A percentile compares a stretch with the other conserved stretches of the same genome.
phyloP scores from a whole-genome alignment of 1,140 invertebrate species.

The Drosophila gunungcola region DNA sequence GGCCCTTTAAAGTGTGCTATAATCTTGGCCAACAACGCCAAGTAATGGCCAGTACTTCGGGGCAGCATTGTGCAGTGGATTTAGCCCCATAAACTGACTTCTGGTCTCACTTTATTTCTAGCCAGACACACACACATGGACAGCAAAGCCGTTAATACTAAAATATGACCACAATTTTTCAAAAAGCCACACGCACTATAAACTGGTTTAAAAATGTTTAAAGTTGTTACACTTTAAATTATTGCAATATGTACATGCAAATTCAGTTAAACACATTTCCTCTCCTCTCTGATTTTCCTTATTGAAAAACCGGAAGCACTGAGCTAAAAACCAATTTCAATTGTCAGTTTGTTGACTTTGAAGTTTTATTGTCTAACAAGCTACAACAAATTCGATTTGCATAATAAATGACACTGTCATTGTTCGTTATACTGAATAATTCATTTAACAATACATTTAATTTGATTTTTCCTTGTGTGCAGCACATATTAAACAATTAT shows the following conservation, averaged over 20 bases:
- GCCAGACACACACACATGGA: constrained; percentile 22
- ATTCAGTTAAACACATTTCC: background rate
- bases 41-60: constrained; percentile 56
- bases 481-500: constrained; percentile 28
- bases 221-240: background rate
- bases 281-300: background rate
- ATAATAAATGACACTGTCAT: constrained; percentile 58
- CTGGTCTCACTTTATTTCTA: constrained; percentile 14
- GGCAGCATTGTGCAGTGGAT: constrained; percentile 40
- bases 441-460: constrained; percentile 32
- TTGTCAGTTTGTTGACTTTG: constrained; percentile 65
- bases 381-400: constrained; percentile 57
- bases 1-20: constrained; percentile 74
- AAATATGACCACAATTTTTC: constrained; percentile 49
- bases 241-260: background rate
- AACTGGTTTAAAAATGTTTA: background rate
- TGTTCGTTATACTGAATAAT: constrained; percentile 26
- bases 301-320: background rate
- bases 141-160: constrained; percentile 51
- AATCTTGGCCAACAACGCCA: constrained; percentile 50
- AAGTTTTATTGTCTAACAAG: constrained; percentile 51
- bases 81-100: constrained; percentile 56
- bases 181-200: background rate
- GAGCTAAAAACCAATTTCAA: constrained; percentile 6
- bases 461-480: constrained; percentile 9